A percentile compares a stretch with the other conserved stretches of the same genome.
phyloP scores from a whole-genome alignment of 2,888 invertebrate genomes.

The Rhogogaster chlorosoma region DNA sequence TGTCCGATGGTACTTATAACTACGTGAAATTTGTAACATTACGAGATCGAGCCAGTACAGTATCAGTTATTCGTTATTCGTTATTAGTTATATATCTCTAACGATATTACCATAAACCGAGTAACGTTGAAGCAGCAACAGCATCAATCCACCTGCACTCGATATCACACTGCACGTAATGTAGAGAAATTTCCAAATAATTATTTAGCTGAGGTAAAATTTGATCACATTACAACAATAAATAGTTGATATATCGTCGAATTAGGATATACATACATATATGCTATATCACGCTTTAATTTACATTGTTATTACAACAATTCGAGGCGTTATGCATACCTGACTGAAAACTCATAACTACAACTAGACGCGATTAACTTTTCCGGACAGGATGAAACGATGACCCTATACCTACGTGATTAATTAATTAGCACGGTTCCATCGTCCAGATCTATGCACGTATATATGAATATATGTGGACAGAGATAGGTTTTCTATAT shows the following conservation, averaged over 20 bases:
- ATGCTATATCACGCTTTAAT: background rate
- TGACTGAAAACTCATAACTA: background rate
- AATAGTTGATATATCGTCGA: background rate
- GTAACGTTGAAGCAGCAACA: no score
- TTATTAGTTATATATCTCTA: no score
- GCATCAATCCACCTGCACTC: no score
- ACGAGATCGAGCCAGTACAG: background rate
- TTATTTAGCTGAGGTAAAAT: background rate
- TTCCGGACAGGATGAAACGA: background rate
- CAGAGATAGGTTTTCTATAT: no score
- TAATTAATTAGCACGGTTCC: background rate
- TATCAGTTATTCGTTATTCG: no score
- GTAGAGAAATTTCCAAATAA: background rate
- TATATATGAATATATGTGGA: background rate
- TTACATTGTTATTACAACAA: background rate
- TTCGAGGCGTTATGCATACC: background rate
- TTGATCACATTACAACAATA: background rate
- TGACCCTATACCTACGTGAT: background rate
- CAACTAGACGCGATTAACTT: background rate
- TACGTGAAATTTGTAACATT: background rate
- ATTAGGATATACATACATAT: background rate
- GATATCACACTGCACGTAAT: no score
- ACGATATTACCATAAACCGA: no score
- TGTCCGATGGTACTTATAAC: constrained; percentile 6
- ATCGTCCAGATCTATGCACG: background rate